Conservation (phyloP, 2,888 invertebrate genomes). For the Chironomus tentans region DNA sequence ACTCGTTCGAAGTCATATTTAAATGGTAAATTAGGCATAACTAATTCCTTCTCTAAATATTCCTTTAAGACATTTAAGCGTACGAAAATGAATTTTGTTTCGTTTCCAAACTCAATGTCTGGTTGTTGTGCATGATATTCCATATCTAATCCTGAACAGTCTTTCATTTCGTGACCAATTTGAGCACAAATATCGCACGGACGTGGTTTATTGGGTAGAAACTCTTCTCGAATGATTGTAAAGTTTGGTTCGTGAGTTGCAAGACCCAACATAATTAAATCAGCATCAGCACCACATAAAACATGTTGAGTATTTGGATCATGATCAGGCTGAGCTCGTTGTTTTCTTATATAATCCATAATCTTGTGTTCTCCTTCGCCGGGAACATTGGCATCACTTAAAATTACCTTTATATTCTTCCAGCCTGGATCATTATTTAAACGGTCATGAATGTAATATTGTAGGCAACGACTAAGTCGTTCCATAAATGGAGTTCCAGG, state of each 20-base stretch:
- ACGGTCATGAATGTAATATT: constrained; percentile 43
- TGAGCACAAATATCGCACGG: constrained; percentile 95
- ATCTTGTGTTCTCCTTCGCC: constrained; percentile 99
- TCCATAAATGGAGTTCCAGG: constrained; percentile 99
- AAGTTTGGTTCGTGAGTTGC: constrained; percentile 99
- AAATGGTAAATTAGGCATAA: constrained; percentile 89
- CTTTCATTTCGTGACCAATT: constrained; percentile 86
- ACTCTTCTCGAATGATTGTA: constrained; percentile 97
- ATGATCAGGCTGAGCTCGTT: constrained; percentile 88
- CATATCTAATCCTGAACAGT: constrained; percentile 67
- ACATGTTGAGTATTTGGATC: constrained; percentile 98
- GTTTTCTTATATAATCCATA: constrained; percentile 97
- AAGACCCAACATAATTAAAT: constrained; percentile 94
- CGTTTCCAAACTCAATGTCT: constrained; percentile 56
- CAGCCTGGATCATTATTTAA: constrained; percentile 92
- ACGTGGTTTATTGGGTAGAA: constrained; percentile 90
- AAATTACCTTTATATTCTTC: constrained; percentile 84
- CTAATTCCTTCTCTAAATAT: constrained; percentile 80
- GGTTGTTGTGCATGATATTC: constrained; percentile 49
- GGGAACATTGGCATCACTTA: constrained; percentile 98
- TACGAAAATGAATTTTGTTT: constrained; percentile 85
- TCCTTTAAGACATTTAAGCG: constrained; percentile 87
- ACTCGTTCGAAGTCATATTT: constrained; percentile 87
- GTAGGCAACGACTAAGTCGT: constrained; percentile 67
- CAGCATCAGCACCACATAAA: constrained; percentile 96